Evolutionary conservation across 2,888 invertebrate species (phyloP).

Genomic region (Vandiemenella viatica): DNA sequence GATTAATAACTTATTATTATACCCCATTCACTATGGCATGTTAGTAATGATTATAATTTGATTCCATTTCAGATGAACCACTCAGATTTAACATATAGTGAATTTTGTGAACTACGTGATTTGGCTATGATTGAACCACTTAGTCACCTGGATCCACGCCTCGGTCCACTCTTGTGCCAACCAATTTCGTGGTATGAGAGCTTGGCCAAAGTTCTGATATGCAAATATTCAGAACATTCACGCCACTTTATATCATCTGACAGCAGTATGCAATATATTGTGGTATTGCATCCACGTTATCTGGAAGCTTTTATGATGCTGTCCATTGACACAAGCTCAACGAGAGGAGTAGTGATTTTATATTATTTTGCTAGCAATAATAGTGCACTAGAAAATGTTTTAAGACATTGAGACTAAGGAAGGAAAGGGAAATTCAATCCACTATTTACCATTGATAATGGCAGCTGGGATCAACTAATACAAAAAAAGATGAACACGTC

Average conservation of each 20-base stretch:
- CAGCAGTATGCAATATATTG: conserved; percentile 41
- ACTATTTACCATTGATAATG: too few species aligned
- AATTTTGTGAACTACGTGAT: conserved; percentile 46
- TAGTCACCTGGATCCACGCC: conserved; percentile 39
- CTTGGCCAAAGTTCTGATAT: conserved; percentile 40
- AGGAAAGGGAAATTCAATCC: too few species aligned
- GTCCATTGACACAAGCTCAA: conserved; percentile 39
- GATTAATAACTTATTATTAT: neutral
- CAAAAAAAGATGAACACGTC: too few species aligned
- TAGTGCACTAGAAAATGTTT: too few species aligned
- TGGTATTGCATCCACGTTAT: conserved; percentile 45
- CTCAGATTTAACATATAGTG: conserved; percentile 37
- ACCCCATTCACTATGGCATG: neutral
- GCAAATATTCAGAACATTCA: conserved; percentile 41
- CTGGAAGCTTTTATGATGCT: conserved; percentile 50
- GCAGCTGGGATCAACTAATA: too few species aligned
- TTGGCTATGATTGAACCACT: conserved; percentile 42
- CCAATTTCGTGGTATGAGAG: conserved; percentile 47
- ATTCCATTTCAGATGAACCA: too few species aligned
- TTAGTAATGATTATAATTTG: neutral
- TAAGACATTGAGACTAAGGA: too few species aligned
- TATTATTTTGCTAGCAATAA: too few species aligned
- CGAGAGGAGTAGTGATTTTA: conserved; percentile 45
- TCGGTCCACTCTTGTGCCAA: conserved; percentile 43
- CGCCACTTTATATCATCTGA: conserved; percentile 42